Percentiles rank a stretch among this genome's conserved stretches.
Conservation (phyloP, 2,113 vertebrate genomes). For the Sterna hirundo region DNA sequence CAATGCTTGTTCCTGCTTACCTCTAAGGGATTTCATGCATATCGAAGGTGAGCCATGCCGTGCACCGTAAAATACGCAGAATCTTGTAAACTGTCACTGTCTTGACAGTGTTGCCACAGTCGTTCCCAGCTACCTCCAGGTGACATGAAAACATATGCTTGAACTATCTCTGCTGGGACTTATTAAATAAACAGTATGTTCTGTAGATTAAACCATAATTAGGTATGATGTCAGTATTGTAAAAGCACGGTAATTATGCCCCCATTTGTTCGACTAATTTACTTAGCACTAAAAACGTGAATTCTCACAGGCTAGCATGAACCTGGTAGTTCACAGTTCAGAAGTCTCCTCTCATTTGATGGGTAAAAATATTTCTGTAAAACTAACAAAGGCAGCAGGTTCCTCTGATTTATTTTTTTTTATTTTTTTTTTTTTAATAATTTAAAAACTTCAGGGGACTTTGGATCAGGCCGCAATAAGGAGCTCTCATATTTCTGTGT, state of each 20-base stretch:
- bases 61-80: background rate
- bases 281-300: background rate
- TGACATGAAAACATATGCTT: constrained; percentile 24
- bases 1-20: background rate
- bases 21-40: background rate
- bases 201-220: constrained; percentile 39
- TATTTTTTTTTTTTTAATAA: background rate
- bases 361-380: background rate
- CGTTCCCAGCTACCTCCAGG: background rate
- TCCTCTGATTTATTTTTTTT: background rate
- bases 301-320: background rate
- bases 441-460: background rate
- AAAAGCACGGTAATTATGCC: constrained; percentile 6
- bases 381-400: background rate
- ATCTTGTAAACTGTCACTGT: background rate
- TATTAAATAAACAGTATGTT: constrained; percentile 37
- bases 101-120: background rate
- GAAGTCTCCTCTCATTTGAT: background rate
- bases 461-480: background rate
- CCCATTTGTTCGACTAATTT: background rate
- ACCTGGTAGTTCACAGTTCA: background rate
- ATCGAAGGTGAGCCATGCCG: background rate
- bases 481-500: background rate
- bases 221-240: background rate
- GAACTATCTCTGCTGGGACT: constrained; percentile 26